Evolutionary conservation across 2,888 invertebrate genomes (phyloP), one percentile per base, ranked within the genome.

Genomic region (Oxyscelio sp.): DNA sequence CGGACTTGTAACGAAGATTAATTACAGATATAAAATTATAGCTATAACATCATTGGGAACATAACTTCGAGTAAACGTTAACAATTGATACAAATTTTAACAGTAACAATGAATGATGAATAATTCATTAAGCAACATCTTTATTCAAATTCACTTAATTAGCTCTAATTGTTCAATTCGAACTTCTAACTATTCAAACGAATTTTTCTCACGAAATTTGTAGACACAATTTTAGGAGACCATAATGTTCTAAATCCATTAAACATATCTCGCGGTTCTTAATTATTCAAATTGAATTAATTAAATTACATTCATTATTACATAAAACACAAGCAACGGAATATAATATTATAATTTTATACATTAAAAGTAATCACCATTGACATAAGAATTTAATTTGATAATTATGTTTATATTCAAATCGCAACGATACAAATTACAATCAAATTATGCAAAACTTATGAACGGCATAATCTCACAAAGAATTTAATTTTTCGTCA

Each of bases 71-170:
- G 52, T 21, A 80, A 59, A 81, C 68, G 54, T 81, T 61, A 81
- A 74, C 81, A 68, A 81, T 71, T 61, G 74, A 81, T 80, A 80
- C 66, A 74, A 74, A 74, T 68, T 74, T 66, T 61, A 81, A 81
- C 73, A 73, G 80, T 74, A 81, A 81, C 81, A 81, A 74, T 68
- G 80, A 81, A 68, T 68, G 73, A 80, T 80, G 74, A 81, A 81
- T 81, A 81, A 74, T 81, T 81, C 45, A 81, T 81, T 50, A 74
- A 74, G 80, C 66, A 80, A 68, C 81, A 68, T 68, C 59, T 66
- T 74, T 74, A 74, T 74, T 74, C 58, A 66, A 66, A 80, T 80
- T 71, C 50, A 66, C 59, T 80, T 59, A 56, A 70, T 50, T 65
- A 80, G 65, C 58, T 73, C 79, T 71, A 80, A 80, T 79, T 56